Conservation (phyloP, 2,888 invertebrate genomes). For the Stenoptilia bipunctidactyla region DNA sequence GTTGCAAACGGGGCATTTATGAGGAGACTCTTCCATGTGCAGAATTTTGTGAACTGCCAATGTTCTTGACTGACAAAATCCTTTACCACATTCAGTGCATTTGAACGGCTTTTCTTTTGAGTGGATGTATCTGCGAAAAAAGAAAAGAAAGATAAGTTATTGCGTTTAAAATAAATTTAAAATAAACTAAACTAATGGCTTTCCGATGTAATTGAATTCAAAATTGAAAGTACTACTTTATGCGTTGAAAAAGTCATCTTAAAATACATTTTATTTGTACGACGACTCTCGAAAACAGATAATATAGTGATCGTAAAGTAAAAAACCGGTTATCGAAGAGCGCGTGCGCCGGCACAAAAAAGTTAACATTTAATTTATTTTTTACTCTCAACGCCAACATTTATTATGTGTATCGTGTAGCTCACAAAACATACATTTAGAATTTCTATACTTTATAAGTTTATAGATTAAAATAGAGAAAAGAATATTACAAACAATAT, state of each 20-base stretch:
- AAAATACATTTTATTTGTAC: conserved; percentile 68
- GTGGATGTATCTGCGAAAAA: conserved; percentile 89
- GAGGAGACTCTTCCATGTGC: conserved; percentile 93
- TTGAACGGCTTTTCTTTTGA: conserved; percentile 99
- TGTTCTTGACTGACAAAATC: conserved; percentile 97
- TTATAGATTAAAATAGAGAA: too few species aligned
- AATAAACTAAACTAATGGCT: conserved; percentile 24
- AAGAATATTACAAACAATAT: conserved; percentile 17
- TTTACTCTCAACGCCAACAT: conserved; percentile 59
- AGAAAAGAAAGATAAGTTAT: conserved; percentile 22
- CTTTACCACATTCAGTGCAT: conserved; percentile 96
- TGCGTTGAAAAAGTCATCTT: background rate
- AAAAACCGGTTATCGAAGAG: conserved; percentile 56
- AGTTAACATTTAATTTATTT: conserved; percentile 56
- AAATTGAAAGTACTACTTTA: background rate
- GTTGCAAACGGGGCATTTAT: conserved; percentile 91
- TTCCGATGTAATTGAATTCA: too few species aligned
- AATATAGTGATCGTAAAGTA: conserved; percentile 64
- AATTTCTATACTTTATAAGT: too few species aligned
- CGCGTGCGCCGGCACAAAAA: conserved; percentile 64
- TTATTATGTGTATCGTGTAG: too few species aligned
- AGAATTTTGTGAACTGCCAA: conserved; percentile 95
- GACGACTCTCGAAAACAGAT: conserved; percentile 61
- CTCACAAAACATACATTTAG: too few species aligned
- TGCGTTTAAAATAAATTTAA: conserved; percentile 2